Evolutionary conservation across 64 coral and sea anemone genomes (phyloP).

Genomic region (Catalaphyllia jardinei): DNA sequence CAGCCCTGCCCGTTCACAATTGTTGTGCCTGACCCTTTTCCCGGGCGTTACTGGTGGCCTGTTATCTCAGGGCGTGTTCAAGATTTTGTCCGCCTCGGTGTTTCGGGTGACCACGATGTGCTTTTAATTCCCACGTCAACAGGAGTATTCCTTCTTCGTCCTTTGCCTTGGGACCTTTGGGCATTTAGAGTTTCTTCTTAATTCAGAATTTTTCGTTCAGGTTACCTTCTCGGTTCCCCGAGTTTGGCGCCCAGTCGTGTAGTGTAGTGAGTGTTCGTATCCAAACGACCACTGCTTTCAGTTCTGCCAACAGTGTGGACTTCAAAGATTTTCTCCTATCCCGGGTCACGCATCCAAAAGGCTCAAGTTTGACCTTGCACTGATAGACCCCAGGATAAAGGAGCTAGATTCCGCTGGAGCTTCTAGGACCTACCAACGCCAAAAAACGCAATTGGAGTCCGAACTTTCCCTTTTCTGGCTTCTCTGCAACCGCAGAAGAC

Average conservation of each 20-base stretch:
- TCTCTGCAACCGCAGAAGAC: too few species aligned
- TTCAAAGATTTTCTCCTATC: neutral
- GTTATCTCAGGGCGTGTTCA: conserved; percentile 36
- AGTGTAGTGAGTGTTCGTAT: conserved; percentile 51
- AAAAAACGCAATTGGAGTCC: too few species aligned
- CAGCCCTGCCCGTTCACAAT: conserved; percentile 32
- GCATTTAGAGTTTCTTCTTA: conserved; percentile 46
- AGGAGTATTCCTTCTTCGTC: conserved; percentile 11
- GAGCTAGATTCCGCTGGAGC: neutral
- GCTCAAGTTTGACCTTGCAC: conserved; percentile 19
- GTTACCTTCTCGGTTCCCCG: conserved; percentile 24
- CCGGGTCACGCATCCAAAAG: neutral
- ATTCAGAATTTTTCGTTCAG: neutral
- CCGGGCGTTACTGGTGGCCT: conserved; percentile 60
- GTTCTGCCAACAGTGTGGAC: conserved; percentile 55
- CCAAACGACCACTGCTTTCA: conserved; percentile 53
- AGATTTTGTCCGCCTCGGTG: conserved; percentile 23
- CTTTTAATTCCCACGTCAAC: conserved; percentile 28
- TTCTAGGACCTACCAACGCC: too few species aligned
- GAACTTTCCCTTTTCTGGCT: too few species aligned
- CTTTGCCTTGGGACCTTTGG: conserved; percentile 57
- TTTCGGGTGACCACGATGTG: conserved; percentile 29
- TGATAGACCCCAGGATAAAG: conserved; percentile 49
- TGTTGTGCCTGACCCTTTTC: conserved; percentile 30
- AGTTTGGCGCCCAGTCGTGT: conserved; percentile 51